Evolutionary conservation across 1,140 invertebrate species (phyloP), one percentile per base, ranked within the genome.

Genomic region (Meteorus sp.): DNA sequence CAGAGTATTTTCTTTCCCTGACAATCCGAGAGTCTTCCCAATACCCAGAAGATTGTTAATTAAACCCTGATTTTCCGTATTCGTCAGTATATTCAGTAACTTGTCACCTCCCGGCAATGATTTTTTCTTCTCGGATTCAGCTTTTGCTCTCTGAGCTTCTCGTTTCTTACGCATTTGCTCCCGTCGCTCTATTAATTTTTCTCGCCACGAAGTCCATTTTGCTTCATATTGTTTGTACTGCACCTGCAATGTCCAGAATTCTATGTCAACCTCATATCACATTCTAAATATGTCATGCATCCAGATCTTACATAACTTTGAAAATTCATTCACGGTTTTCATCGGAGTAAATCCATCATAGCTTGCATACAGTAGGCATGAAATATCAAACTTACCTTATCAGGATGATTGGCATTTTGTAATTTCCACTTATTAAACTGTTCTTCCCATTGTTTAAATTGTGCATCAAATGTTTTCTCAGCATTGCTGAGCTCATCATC

Each of bases 361-460:
- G n/a, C n/a, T n/a, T n/a, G n/a, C n/a, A n/a, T n/a, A n/a, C n/a
- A n/a, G n/a, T n/a, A n/a, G n/a, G n/a, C n/a, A 23, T 59, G 1
- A 6, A 13, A 47, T 27, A 45, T 60, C 54, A 41, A 19, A 73
- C 69, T 73, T 76, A 86, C 85, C 77, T 89, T 91, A 70, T 93
- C 90, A 11, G 91, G 91, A 83, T 94, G 91, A 75, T 90, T 90
- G 17, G 85, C 85, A 80, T 93, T 93, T 68, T 91, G 88, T 58
- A 86, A 83, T 73, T 90, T 91, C 91, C 91, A 94, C 64, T 88
- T 88, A 63, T 90, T 86, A 70, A 93, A 92, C 67, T 92, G 87
- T 61, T 88, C 84, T 75, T 94, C 91, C 91, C 91, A 94, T 66
- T 90, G 87, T 70, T 86, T 84, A 70, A 94, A 93, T 68, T 92